Evolutionary conservation across 92 coral and sea anemone genomes (phyloP).

Genomic region (Nematostella vectensis): DNA sequence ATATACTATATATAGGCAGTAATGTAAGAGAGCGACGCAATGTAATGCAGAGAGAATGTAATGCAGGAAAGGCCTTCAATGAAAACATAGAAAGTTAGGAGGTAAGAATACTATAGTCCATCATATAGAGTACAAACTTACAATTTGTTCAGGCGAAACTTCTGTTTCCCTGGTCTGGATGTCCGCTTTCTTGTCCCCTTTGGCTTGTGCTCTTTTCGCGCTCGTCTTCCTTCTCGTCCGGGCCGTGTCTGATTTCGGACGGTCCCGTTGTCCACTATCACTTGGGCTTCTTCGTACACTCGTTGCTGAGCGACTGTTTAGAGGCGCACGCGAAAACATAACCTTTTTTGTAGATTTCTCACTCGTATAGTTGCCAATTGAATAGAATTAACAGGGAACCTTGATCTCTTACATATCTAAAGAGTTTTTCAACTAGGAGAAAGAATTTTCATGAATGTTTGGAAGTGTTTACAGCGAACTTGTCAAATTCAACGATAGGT

Average conservation of each 20-base stretch:
- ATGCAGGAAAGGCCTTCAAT: no score
- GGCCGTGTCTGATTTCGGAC: conserved; percentile 23
- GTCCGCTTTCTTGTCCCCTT: conserved; percentile 1
- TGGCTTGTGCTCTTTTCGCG: background rate
- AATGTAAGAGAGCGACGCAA: no score
- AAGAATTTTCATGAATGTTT: no score
- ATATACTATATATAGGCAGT: no score
- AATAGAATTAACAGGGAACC: background rate
- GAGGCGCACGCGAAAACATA: conserved; percentile 22
- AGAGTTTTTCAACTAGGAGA: no score
- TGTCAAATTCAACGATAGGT: no score
- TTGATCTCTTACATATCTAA: background rate
- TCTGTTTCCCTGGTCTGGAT: background rate
- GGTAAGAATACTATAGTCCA: no score
- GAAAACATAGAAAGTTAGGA: no score
- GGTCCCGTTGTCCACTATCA: background rate
- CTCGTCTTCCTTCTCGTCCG: background rate
- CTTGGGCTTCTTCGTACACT: conserved; percentile 6
- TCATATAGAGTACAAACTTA: no score
- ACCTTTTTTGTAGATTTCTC: background rate
- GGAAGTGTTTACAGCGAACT: no score
- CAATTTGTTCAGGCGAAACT: background rate
- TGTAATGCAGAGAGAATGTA: no score
- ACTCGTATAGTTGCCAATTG: no score
- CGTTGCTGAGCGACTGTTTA: conserved; percentile 14